A percentile compares a stretch with the other conserved stretches of the same genome.
Conservation (phyloP, 2,797 vertebrate genomes). For the Tragelaphus eurycerus region DNA sequence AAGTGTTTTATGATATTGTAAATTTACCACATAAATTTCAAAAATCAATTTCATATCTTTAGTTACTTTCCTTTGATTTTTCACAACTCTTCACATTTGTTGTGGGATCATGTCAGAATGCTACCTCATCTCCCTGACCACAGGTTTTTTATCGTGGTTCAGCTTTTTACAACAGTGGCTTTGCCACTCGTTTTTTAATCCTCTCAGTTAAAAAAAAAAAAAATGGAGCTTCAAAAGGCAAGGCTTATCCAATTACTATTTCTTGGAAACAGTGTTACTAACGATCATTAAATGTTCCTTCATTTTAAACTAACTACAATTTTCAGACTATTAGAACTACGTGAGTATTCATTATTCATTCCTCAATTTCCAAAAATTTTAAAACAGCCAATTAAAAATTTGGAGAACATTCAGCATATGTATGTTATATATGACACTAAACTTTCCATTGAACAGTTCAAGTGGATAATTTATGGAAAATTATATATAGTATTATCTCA, state of each 20-base stretch:
- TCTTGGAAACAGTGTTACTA: slow-evolving; percentile 1
- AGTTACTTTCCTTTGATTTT: neutral
- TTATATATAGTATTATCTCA: slow-evolving; percentile 8
- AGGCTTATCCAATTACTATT: neutral
- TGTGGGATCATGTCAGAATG: neutral
- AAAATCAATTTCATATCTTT: neutral
- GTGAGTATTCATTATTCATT: slow-evolving; percentile 15
- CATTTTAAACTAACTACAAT: slow-evolving; percentile 9
- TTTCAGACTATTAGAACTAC: neutral
- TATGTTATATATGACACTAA: neutral
- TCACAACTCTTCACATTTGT: neutral
- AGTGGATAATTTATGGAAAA: slow-evolving; percentile 14
- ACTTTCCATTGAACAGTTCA: neutral
- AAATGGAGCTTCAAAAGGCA: neutral
- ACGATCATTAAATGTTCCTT: neutral
- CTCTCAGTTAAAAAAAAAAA: neutral
- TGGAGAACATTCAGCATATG: neutral
- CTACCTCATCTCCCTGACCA: neutral
- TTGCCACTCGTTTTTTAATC: neutral
- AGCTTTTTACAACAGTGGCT: neutral
- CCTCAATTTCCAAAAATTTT: neutral
- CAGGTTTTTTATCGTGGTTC: neutral
- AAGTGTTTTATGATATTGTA: neutral
- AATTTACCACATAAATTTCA: neutral
- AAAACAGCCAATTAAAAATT: neutral